These are phyloP conservation scores for Caenorhabditis plicata DNA, from an alignment of 2,888 invertebrate genomes.

Conservation along the genomic window DNA sequence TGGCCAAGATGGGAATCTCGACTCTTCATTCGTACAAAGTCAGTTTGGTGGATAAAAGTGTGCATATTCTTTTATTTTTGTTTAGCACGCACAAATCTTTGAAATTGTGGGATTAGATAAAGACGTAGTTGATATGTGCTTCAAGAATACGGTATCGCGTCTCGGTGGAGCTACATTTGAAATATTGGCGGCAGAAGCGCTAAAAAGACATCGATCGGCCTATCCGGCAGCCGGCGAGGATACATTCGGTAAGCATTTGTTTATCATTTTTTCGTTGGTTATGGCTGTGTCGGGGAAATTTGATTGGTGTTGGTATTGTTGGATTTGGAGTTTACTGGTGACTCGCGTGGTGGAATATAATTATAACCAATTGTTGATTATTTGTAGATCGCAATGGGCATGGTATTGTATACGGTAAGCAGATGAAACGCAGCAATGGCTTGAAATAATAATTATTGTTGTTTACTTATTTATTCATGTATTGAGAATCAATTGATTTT, in stretches of 20 bases:
- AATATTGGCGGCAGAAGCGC: conserved; percentile 59
- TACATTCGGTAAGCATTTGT: conserved; percentile 42
- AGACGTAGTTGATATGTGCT: conserved; percentile 91
- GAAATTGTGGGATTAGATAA: conserved; percentile 92
- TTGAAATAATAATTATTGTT: no score
- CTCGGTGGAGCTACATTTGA: conserved; percentile 89
- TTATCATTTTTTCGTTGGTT: no score
- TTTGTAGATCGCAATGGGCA: no score
- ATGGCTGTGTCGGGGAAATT: no score
- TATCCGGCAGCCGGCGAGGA: conserved; percentile 51
- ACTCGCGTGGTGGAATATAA: no score
- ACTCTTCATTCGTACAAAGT: conserved; percentile 93
- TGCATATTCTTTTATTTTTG: conserved; percentile 4
- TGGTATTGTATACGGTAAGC: no score
- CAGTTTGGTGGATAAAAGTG: background rate
- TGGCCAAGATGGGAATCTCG: conserved; percentile 99
- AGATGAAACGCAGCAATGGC: no score
- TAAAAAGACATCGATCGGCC: conserved; percentile 60
- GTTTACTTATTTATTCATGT: no score
- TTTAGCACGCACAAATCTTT: conserved; percentile 90
- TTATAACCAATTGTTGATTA: no score
- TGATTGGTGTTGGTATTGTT: no score
- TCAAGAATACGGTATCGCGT: conserved; percentile 77
- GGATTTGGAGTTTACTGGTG: no score
- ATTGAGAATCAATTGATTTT: no score